phyloP scores from a whole-genome alignment of 2,113 vertebrate species.

The Helogale parvula region DNA sequence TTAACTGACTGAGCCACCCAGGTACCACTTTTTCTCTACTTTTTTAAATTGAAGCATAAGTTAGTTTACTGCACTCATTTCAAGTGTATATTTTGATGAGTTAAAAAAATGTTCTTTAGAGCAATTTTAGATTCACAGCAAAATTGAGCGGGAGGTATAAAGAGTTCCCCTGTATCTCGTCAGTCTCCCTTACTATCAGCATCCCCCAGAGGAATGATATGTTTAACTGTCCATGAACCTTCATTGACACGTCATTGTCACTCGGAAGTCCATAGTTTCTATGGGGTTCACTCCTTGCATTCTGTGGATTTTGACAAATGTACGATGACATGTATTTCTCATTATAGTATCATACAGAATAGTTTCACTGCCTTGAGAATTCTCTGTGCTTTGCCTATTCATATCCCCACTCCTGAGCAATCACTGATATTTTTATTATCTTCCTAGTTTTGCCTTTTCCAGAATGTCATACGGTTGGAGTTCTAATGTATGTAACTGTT shows the following conservation, averaged over 20 bases:
- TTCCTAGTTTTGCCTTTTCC: neutral
- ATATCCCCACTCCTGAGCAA: neutral
- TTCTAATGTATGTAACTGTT: neutral
- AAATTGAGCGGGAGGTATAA: neutral
- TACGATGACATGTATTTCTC: neutral
- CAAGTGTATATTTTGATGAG: neutral
- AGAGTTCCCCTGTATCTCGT: neutral
- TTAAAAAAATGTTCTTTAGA: conserved; percentile 18
- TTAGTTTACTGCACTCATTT: neutral
- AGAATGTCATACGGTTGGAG: neutral
- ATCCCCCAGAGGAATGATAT: neutral
- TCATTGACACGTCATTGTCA: neutral
- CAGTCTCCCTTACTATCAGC: neutral
- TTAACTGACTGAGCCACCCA: too few species aligned
- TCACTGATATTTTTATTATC: neutral
- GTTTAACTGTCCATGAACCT: neutral
- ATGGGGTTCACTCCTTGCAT: neutral
- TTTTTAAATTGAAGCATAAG: neutral
- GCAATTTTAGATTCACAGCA: neutral
- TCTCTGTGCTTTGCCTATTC: neutral
- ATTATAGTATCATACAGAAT: neutral
- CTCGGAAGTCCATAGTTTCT: neutral
- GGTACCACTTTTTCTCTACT: neutral
- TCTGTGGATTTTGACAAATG: neutral
- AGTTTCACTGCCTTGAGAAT: neutral